Evolutionary conservation across 2,888 invertebrate species (phyloP).

Genomic region (Rotaria socialis): DNA sequence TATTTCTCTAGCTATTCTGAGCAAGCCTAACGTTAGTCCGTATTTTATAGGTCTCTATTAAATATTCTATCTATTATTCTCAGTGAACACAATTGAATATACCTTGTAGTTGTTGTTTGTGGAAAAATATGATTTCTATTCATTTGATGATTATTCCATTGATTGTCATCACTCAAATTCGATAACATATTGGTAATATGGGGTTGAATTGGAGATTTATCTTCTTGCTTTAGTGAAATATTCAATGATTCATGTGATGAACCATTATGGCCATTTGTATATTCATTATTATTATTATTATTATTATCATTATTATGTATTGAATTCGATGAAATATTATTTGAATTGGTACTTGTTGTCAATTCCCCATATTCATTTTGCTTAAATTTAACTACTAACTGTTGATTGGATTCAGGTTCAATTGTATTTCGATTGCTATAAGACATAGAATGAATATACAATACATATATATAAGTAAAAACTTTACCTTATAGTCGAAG

Average conservation of each 20-base stretch:
- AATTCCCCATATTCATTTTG: constrained; percentile 32
- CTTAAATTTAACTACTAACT: constrained; percentile 17
- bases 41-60: too few species aligned
- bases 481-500: not conserved
- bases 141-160: not conserved
- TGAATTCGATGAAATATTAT: not conserved
- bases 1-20: too few species aligned
- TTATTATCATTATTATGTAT: not conserved
- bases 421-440: not conserved
- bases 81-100: not conserved
- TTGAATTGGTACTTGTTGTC: not conserved
- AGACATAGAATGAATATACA: not conserved
- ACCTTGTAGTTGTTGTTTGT: not conserved
- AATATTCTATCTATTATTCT: too few species aligned
- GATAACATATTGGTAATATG: not conserved
- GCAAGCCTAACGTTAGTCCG: too few species aligned
- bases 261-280: not conserved
- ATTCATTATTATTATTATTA: not conserved
- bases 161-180: not conserved
- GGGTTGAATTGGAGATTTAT: not conserved
- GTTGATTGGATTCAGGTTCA: not conserved
- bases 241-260: not conserved
- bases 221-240: not conserved
- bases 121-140: not conserved
- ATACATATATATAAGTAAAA: not conserved